Conservation (phyloP, 2,113 vertebrate genomes). For the Bettongia penicillata region DNA sequence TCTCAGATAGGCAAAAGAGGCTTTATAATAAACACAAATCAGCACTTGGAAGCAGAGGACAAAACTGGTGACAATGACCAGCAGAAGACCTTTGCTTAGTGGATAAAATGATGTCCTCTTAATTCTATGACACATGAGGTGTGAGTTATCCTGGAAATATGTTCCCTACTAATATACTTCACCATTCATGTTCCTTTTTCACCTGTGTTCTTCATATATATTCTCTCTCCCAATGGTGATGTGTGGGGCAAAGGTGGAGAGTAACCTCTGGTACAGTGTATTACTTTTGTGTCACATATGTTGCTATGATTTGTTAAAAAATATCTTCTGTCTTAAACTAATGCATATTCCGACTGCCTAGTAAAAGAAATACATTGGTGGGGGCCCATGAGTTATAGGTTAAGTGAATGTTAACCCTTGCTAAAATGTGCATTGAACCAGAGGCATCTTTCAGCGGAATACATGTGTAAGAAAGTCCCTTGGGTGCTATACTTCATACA, state of each 20-base stretch:
- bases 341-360: neutral
- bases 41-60: neutral
- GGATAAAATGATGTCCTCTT: neutral
- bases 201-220: neutral
- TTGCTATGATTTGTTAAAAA: neutral
- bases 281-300: neutral
- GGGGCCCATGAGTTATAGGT: neutral
- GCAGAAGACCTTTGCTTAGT: neutral
- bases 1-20: neutral
- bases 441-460: neutral
- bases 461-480: neutral
- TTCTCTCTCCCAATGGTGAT: neutral
- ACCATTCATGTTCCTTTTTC: neutral
- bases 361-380: neutral
- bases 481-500: neutral
- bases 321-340: neutral
- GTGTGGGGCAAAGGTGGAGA: neutral
- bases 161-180: neutral
- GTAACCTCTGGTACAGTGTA: neutral
- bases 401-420: neutral
- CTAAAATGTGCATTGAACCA: neutral
- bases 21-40: neutral
- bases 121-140: neutral
- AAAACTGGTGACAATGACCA: neutral
- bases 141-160: neutral